phyloP scores from a whole-genome alignment of 2,888 invertebrate genomes.

The Lamellibrachia columna region DNA sequence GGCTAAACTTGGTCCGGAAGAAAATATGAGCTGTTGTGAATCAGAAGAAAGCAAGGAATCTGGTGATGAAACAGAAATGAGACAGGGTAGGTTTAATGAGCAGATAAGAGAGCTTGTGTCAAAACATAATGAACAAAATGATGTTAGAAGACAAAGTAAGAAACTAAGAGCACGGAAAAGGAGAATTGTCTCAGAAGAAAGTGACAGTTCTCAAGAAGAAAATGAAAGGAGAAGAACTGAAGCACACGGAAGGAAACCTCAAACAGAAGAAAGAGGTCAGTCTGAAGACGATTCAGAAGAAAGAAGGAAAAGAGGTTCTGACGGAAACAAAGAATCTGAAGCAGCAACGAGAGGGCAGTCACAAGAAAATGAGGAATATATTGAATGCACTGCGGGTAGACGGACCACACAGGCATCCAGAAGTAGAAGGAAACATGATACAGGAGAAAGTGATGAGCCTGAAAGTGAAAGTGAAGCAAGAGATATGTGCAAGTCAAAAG shows the following conservation, averaged over 20 bases:
- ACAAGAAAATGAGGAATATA: background rate
- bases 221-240: background rate
- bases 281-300: background rate
- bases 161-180: background rate
- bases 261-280: background rate
- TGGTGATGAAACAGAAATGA: background rate
- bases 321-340: background rate
- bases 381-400: background rate
- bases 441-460: background rate
- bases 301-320: background rate
- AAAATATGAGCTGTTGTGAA: background rate
- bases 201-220: background rate
- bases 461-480: background rate
- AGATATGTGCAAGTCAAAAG: background rate
- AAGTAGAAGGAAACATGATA: background rate
- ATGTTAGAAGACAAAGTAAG: background rate
- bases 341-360: background rate
- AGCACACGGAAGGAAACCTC: background rate
- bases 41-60: background rate
- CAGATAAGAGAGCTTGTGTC: background rate
- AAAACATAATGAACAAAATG: background rate
- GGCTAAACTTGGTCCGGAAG: background rate
- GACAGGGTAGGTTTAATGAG: background rate
- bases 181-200: background rate
- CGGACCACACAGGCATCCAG: background rate